A percentile compares a stretch with the other conserved stretches of the same genome.
phyloP scores from a whole-genome alignment of 2,888 invertebrate genomes.

The Calameuta filiformis region DNA sequence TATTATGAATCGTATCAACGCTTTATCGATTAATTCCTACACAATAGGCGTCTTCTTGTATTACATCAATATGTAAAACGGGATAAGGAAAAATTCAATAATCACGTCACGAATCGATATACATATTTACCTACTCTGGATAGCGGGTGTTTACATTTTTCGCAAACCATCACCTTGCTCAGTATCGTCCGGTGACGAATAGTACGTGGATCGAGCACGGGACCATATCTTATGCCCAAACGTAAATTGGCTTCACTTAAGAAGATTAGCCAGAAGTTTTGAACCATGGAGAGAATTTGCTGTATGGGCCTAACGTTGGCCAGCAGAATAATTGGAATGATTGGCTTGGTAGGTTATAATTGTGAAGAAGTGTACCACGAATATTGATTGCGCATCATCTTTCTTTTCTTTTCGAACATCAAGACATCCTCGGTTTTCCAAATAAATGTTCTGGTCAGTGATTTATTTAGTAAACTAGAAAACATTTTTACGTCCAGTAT shows the following conservation, averaged over 20 bases:
- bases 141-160: constrained; percentile 52
- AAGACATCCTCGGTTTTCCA: constrained; percentile 58
- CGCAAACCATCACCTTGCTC: constrained; percentile 36
- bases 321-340: constrained; percentile 56
- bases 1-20: background rate
- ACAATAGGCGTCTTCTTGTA: background rate
- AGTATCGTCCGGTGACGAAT: constrained; percentile 25
- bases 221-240: background rate
- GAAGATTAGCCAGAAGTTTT: constrained; percentile 18
- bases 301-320: constrained; percentile 54
- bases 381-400: background rate
- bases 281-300: constrained; percentile 45
- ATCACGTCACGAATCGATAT: background rate
- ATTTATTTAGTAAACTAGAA: constrained; percentile 43
- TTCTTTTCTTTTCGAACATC: constrained; percentile 22
- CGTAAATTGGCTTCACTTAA: constrained; percentile 5
- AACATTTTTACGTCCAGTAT: constrained; percentile 46
- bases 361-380: background rate
- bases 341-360: constrained; percentile 56
- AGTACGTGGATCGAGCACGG: background rate
- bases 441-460: constrained; percentile 56
- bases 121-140: constrained; percentile 1
- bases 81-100: background rate
- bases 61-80: background rate
- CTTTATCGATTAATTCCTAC: background rate